Percentiles rank a stretch among this genome's conserved stretches.
These are phyloP conservation scores for Notolepis coatsorum DNA, from an alignment of 2,797 vertebrate genomes.

Conservation along the genomic window DNA sequence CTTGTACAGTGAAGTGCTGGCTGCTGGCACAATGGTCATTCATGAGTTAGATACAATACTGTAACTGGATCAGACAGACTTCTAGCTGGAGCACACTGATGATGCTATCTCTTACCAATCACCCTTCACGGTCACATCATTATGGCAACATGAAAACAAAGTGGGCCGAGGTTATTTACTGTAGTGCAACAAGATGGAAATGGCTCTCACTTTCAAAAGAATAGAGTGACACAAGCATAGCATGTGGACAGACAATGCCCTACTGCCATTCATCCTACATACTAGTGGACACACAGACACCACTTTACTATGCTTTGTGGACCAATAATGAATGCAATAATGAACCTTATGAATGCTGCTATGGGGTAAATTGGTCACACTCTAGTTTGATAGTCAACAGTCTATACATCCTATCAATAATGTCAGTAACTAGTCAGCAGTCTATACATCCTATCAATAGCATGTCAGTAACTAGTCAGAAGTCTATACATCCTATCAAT, in stretches of 20 bases:
- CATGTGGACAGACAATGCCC: slow-evolving; percentile 50
- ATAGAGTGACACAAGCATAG: slow-evolving; percentile 33
- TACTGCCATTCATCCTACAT: slow-evolving; percentile 13
- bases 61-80: too few relatives aligned
- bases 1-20: background rate
- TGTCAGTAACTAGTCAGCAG: too few relatives aligned
- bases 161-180: background rate
- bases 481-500: too few relatives aligned
- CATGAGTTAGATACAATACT: background rate
- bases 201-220: slow-evolving; percentile 23
- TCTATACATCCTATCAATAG: too few relatives aligned
- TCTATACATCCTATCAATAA: too few relatives aligned
- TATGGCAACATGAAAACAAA: slow-evolving; percentile 8
- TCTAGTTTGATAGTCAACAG: too few relatives aligned
- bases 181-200: background rate
- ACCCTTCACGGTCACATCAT: slow-evolving; percentile 4
- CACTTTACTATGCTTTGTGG: slow-evolving; percentile 21
- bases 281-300: slow-evolving; percentile 42
- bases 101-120: background rate
- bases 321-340: too few relatives aligned
- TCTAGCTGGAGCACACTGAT: background rate
- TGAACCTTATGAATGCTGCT: too few relatives aligned
- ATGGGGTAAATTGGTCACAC: too few relatives aligned
- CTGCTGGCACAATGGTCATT: background rate
- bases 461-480: too few relatives aligned